Percentiles rank a stretch among this genome's conserved stretches.
Evolutionary conservation across 2,113 vertebrate species (phyloP).

Genomic region (Cettia cetti): DNA sequence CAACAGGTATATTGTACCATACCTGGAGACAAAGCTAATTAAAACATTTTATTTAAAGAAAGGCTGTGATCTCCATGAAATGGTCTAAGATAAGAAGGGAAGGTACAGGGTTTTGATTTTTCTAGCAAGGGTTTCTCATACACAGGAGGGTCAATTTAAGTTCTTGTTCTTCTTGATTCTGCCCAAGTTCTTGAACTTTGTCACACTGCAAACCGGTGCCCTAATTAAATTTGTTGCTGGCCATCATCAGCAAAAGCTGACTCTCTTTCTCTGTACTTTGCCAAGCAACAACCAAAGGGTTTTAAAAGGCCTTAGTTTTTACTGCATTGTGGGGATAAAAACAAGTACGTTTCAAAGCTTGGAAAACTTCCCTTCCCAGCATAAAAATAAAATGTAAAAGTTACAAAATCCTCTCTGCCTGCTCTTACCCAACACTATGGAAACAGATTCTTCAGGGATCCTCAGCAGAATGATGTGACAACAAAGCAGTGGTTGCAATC

Average conservation of each 20-base stretch:
- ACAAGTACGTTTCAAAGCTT: background rate
- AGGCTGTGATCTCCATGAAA: background rate
- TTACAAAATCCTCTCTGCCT: background rate
- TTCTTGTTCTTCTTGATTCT: background rate
- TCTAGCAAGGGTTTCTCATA: background rate
- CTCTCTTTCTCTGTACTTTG: background rate
- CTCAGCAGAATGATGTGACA: fast-evolving
- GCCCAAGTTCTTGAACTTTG: background rate
- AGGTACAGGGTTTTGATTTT: background rate
- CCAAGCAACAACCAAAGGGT: background rate
- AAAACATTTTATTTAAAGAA: background rate
- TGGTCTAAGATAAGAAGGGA: background rate
- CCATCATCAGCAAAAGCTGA: background rate
- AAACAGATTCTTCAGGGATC: background rate
- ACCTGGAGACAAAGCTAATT: background rate
- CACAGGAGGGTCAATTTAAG: background rate
- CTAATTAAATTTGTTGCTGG: background rate
- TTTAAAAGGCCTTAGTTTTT: background rate
- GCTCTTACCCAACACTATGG: background rate
- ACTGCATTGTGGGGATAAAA: background rate
- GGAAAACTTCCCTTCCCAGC: background rate
- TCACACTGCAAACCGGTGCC: background rate
- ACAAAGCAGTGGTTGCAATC: fast-evolving
- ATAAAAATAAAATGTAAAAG: background rate
- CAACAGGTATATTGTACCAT: background rate